Percentiles rank a stretch among this genome's conserved stretches.
These are phyloP conservation scores for Wasmannia auropunctata DNA, from an alignment of 1,140 invertebrate genomes.

Conservation along the genomic window DNA sequence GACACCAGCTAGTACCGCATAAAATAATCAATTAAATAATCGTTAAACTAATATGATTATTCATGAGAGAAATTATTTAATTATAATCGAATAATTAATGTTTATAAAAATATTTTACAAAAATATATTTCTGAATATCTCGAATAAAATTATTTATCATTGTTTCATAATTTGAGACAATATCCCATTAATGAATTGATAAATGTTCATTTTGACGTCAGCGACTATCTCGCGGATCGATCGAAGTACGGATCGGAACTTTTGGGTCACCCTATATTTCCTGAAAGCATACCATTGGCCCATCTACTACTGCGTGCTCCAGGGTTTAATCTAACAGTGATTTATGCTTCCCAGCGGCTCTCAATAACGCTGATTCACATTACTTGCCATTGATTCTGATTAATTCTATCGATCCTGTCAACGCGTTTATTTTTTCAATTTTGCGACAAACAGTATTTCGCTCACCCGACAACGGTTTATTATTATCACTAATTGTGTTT, in stretches of 20 bases:
- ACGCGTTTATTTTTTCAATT: constrained; percentile 40
- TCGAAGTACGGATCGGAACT: constrained; percentile 79
- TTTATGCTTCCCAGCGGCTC: constrained; percentile 82
- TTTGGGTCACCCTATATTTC: constrained; percentile 82
- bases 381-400: constrained; percentile 53
- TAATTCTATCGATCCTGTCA: constrained; percentile 51
- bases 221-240: constrained; percentile 55
- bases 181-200: constrained; percentile 36
- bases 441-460: constrained; percentile 3
- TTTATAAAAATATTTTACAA: constrained; percentile 2
- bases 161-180: not conserved
- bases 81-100: not conserved
- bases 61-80: not conserved
- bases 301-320: constrained; percentile 78
- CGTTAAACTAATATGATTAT: not conserved
- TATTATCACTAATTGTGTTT: constrained; percentile 47
- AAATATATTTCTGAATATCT: not conserved
- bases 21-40: constrained; percentile 3
- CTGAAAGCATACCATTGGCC: constrained; percentile 79
- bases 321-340: constrained; percentile 85
- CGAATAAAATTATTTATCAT: not conserved
- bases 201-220: constrained; percentile 12
- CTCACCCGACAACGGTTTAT: constrained; percentile 36
- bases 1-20: no score
- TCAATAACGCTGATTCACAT: constrained; percentile 69